Conservation (phyloP, 2,797 vertebrate genomes). For the Agapornis canus region DNA sequence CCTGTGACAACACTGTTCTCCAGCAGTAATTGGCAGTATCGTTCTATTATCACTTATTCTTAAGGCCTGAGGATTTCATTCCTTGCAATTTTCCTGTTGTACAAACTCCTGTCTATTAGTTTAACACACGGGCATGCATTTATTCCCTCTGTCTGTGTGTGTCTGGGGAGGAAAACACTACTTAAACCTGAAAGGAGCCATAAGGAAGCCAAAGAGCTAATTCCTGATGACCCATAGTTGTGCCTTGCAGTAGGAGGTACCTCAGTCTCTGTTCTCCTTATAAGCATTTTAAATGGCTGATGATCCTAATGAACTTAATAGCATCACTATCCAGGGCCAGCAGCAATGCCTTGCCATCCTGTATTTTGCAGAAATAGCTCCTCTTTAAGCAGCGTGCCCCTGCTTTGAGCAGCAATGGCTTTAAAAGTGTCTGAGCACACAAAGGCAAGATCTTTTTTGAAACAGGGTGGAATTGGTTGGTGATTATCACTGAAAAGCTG, state of each 20-base stretch:
- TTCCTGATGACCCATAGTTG: background rate
- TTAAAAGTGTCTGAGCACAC: constrained; percentile 70
- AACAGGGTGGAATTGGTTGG: constrained; percentile 88
- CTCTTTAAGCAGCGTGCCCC: constrained; percentile 32
- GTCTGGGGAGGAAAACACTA: background rate
- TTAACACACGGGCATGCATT: background rate
- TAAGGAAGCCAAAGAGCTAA: constrained; percentile 13
- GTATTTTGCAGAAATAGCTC: constrained; percentile 42
- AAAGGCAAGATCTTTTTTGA: constrained; percentile 83
- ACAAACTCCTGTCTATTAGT: constrained; percentile 16
- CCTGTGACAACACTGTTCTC: constrained; percentile 37
- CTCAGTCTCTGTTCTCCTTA: background rate
- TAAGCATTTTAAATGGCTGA: constrained; percentile 54
- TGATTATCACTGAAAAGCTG: constrained; percentile 84
- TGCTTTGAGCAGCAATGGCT: constrained; percentile 65
- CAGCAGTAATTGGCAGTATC: constrained; percentile 61
- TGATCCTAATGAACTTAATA: constrained; percentile 68
- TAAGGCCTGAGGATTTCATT: constrained; percentile 30
- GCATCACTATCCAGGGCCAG: constrained; percentile 69
- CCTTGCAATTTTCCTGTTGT: constrained; percentile 54
- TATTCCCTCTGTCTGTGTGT: background rate
- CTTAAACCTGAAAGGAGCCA: background rate
- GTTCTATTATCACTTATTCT: constrained; percentile 57
- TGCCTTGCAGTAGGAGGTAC: background rate
- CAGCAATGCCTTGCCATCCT: constrained; percentile 6